A percentile compares a stretch with the other conserved stretches of the same genome.
Evolutionary conservation across 64 coral and sea anemone species (phyloP).

Genomic region (Astreopora myriophthalma): DNA sequence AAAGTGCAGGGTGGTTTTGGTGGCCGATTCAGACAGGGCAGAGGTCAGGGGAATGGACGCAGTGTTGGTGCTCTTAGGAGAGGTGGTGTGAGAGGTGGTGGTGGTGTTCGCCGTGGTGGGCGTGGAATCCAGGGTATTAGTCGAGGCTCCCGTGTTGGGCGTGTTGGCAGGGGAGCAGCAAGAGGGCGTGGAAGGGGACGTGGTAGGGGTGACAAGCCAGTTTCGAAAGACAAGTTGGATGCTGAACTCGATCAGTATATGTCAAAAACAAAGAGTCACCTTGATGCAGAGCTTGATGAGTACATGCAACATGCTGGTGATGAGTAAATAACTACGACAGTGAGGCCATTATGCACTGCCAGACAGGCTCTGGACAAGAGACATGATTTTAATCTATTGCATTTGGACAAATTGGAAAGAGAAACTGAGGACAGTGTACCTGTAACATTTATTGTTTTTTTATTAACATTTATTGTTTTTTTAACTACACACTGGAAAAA

Average conservation of each 20-base stretch:
- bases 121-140: conserved; percentile 5
- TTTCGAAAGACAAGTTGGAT: conserved; percentile 80
- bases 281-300: conserved; percentile 88
- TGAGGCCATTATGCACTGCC: background rate
- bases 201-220: conserved; percentile 40
- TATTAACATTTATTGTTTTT: no score
- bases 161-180: conserved; percentile 49
- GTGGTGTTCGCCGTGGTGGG: conserved; percentile 10
- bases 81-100: background rate
- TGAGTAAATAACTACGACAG: background rate
- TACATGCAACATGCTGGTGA: conserved; percentile 80
- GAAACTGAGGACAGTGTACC: background rate
- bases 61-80: conserved; percentile 27
- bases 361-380: background rate
- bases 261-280: conserved; percentile 89
- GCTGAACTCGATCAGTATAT: conserved; percentile 90
- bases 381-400: background rate
- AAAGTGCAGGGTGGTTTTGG: conserved; percentile 56
- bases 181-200: conserved; percentile 69
- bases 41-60: conserved; percentile 21
- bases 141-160: conserved; percentile 25
- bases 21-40: background rate
- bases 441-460: background rate
- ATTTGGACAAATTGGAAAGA: background rate
- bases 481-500: background rate